Percentiles rank a stretch among this genome's conserved stretches.
Conservation (phyloP, 2,113 vertebrate genomes). For the Coregonus clupeaformis region DNA sequence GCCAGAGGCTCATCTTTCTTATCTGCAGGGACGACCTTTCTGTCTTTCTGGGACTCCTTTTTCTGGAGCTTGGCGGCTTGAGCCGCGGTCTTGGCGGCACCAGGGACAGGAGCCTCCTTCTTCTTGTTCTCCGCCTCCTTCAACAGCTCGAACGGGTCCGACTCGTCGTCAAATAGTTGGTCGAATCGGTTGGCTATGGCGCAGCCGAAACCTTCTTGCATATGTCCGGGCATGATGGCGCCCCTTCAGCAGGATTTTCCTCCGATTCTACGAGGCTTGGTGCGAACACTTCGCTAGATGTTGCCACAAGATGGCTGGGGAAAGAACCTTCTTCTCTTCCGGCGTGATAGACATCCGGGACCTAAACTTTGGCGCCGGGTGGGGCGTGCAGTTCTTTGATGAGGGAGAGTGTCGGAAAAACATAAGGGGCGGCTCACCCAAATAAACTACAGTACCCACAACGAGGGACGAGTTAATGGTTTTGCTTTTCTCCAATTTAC, state of each 20-base stretch:
- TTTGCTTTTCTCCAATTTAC: neutral
- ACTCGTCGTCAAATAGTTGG: conserved; percentile 96
- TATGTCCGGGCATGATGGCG: conserved; percentile 98
- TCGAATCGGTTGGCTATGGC: conserved; percentile 96
- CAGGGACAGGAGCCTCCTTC: conserved; percentile 83
- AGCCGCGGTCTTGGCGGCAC: conserved; percentile 81
- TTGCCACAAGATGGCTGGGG: conserved; percentile 97
- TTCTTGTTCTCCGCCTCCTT: conserved; percentile 91
- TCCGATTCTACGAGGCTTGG: conserved; percentile 89
- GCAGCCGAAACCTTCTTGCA: conserved; percentile 98
- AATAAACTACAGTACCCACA: conserved; percentile 57
- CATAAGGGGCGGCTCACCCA: rapidly evolving
- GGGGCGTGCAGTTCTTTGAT: conserved; percentile 74
- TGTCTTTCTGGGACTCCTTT: conserved; percentile 92
- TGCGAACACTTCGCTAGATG: conserved; percentile 82
- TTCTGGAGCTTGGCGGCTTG: conserved; percentile 86
- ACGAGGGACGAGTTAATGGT: neutral
- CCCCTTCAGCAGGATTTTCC: conserved; percentile 93
- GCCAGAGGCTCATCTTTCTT: conserved; percentile 82
- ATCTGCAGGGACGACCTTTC: conserved; percentile 81
- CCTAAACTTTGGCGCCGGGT: conserved; percentile 55
- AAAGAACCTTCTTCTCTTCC: conserved; percentile 95
- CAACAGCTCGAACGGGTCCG: conserved; percentile 91
- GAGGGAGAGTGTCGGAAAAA: neutral
- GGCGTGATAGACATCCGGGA: conserved; percentile 90